Conservation (phyloP, 2,797 vertebrate genomes). For the Coracias cyanogaster region DNA sequence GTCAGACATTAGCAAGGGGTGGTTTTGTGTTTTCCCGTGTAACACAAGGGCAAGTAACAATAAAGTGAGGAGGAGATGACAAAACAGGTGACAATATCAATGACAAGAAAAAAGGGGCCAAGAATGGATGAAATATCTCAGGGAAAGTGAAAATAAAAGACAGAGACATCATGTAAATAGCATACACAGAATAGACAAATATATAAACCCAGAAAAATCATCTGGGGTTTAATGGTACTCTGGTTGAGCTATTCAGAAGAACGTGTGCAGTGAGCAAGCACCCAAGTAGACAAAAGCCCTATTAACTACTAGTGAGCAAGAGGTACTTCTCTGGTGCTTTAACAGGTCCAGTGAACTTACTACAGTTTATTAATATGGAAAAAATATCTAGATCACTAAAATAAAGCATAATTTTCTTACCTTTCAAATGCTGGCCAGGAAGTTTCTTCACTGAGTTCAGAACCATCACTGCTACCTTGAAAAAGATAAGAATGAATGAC, state of each 20-base stretch:
- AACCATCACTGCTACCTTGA: conserved; percentile 97
- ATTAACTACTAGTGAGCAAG: neutral
- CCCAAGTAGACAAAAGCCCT: neutral
- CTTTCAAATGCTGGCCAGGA: conserved; percentile 99
- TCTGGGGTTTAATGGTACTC: neutral
- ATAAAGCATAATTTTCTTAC: conserved; percentile 76
- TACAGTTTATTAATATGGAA: neutral
- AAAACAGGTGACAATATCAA: neutral
- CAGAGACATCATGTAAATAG: neutral
- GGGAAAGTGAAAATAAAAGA: neutral
- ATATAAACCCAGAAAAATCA: neutral
- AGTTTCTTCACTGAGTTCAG: conserved; percentile 97
- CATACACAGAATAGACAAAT: neutral
- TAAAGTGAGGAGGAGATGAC: neutral
- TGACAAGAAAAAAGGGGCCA: neutral
- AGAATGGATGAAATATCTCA: neutral
- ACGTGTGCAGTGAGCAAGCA: neutral
- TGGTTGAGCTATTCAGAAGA: neutral
- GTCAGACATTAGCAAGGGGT: neutral
- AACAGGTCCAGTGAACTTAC: neutral
- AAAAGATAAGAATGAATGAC: neutral
- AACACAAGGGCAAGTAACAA: neutral
- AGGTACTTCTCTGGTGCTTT: neutral
- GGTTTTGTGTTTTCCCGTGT: neutral
- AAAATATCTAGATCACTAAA: neutral